Evolutionary conservation across 1,140 invertebrate genomes (phyloP).

Genomic region (Hycleus cichorii): DNA sequence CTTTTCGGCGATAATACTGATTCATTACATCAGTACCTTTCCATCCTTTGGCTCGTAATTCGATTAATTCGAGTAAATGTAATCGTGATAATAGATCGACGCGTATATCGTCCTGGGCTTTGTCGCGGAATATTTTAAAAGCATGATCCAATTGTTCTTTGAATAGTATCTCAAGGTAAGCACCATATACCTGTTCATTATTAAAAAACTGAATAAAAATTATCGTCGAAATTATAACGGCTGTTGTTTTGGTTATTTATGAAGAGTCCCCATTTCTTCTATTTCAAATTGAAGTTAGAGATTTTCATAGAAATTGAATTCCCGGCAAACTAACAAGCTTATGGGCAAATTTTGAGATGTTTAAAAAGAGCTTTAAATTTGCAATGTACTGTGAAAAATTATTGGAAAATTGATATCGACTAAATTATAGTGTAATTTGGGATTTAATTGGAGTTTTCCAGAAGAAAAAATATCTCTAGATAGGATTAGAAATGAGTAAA

Average conservation of each 20-base stretch:
- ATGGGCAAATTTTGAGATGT: too few relatives aligned
- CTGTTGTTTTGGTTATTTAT: neutral
- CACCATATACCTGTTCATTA: conserved; percentile 35
- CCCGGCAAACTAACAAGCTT: too few relatives aligned
- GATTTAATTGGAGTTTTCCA: too few relatives aligned
- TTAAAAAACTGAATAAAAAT: neutral
- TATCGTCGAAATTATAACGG: too few relatives aligned
- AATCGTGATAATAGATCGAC: conserved; percentile 73
- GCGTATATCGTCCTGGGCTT: conserved; percentile 68
- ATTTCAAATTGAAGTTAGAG: too few relatives aligned
- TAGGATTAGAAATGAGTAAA: too few relatives aligned
- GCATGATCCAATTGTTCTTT: conserved; percentile 59
- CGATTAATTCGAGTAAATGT: conserved; percentile 80
- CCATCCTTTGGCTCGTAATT: conserved; percentile 81
- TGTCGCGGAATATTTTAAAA: conserved; percentile 80
- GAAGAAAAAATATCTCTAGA: too few relatives aligned
- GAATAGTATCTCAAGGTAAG: conserved; percentile 39
- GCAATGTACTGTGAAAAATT: too few relatives aligned
- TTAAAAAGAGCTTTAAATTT: too few relatives aligned
- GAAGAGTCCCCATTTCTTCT: neutral
- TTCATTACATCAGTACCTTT: conserved; percentile 69
- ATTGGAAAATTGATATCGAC: too few relatives aligned
- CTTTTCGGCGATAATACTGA: conserved; percentile 74
- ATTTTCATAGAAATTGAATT: too few relatives aligned
- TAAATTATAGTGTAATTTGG: too few relatives aligned